phyloP scores from a whole-genome alignment of 2,113 vertebrate species.

The Colinus virginianus region DNA sequence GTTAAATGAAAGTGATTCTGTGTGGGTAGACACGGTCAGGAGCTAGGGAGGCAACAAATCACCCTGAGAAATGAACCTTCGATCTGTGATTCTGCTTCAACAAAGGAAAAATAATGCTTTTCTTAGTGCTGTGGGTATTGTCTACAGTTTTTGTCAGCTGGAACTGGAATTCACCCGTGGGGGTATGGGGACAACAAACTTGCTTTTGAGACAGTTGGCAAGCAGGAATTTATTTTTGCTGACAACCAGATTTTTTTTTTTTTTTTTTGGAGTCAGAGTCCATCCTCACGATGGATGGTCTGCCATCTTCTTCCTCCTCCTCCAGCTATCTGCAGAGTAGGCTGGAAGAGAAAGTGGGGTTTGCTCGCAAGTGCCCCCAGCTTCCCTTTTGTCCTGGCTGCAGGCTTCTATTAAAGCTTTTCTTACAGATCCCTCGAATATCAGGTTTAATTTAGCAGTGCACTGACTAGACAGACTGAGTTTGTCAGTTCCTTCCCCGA shows the following conservation, averaged over 20 bases:
- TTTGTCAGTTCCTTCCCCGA: slow-evolving; percentile 21
- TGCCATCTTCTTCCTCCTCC: not conserved
- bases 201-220: not conserved
- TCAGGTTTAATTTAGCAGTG: slow-evolving; percentile 34
- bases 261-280: not conserved
- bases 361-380: not conserved
- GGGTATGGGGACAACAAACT: not conserved
- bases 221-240: not conserved
- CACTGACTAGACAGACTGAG: not conserved
- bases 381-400: not conserved
- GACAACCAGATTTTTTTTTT: not conserved
- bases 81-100: not conserved
- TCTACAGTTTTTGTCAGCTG: not conserved
- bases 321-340: not conserved
- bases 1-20: not conserved
- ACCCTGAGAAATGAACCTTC: not conserved
- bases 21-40: not conserved
- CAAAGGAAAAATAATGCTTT: not conserved
- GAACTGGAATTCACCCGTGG: not conserved
- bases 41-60: not conserved
- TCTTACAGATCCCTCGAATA: not conserved
- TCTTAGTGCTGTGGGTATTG: not conserved
- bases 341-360: not conserved
- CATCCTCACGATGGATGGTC: not conserved
- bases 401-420: not conserved